Base-by-base conservation (phyloP, 2,888 invertebrate genomes). In the Conchocele bisecta region DNA sequence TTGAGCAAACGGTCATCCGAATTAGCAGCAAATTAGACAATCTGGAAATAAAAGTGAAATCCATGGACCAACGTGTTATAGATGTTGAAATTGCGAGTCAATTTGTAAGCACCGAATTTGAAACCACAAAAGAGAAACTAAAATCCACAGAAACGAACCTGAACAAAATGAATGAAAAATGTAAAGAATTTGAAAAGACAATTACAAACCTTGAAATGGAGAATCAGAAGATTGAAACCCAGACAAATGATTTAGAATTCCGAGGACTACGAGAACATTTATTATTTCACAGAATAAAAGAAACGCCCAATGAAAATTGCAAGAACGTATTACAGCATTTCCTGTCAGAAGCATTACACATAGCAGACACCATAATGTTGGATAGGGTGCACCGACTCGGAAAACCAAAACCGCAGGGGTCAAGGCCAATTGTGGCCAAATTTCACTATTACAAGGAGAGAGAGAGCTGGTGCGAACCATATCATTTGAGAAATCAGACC, bases 361-460 rank as follows among this genome's bases (percentile, higher is more conserved):
- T 44, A 15, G 22, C 5, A 4, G 26, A 46, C 13, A 11, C 22
- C 15, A 44, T 58, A 9, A 29, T 31, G n/a, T 17, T 41, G 17
- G 57, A 41, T 26, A 31, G 22, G 22, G 35, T 28, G 41, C 22
- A 31, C 7, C 44, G 44, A 44, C 15, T 58, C 17, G 58, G 58
- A n/a, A 57, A 42, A 41, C 26, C 22, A 6, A 39, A 22, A n/a
- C n/a, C n/a, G 13, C 20, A 29, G n/a, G 39, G 42, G 5, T 26
- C 29, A 9, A 22, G 57, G 17, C 57, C 57, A 6, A 57, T 57
- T 11, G 28, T 57, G 26, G 57, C 26, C 5, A 57, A 57, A 42
- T 57, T 57, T 20, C 41, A 57, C 20, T 6, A 28, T n/a, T 39
- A 17, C n/a, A 42, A 24, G 17, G 57, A 57, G 7, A 33, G n/a